Base-by-base conservation (phyloP, 1,140 invertebrate genomes). In the Anastatus disparis region DNA sequence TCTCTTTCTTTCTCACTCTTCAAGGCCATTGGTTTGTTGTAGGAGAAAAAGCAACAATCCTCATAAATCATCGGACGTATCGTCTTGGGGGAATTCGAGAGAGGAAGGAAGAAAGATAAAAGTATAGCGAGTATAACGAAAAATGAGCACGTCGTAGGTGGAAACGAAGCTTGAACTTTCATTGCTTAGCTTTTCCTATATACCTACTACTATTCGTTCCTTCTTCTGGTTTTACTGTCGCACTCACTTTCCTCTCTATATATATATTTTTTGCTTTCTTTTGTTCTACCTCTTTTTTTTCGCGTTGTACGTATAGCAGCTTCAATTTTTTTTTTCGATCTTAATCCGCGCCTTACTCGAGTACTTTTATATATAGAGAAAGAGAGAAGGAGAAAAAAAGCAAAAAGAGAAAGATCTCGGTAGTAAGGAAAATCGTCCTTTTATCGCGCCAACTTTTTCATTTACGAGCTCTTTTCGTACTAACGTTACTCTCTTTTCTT, bases 21-120 rank as follows among this genome's bases (percentile, higher is more conserved):
- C n/a, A n/a, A n/a, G 44, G 58, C 38, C 42, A 24, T 22, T 44
- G 44, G 31, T 35, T 24, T n/a, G n/a, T n/a, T n/a, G n/a, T n/a
- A n/a, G n/a, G n/a, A n/a, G 26, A 17, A 10, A 35, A 35, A 9
- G 67, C 59, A 55, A 55, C 67, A 58, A 35, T 56, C 40, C 61
- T 44, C 69, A 64, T 70, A 70, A 70, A 70, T 70, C 68, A 71
- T 71, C 53, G 53, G n/a, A 50, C 29, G 42, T 56, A 52, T 6
- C 4, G 29, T 61, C 22, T 53, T 40, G 35, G 38, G 63, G 35
- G 53, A 44, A 53, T 53, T n/a, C n/a, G 38, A 66, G 63, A 48
- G 20, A 59, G 26, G 15, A 15, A 3, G 31, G 38, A 9, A 44
- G 40, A 42, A 1, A 20, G 56, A 42, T 20, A 62, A 22, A 24